These are phyloP conservation scores for Tachyglossus aculeatus DNA, from an alignment of 2,797 vertebrate genomes.

Conservation along the genomic window DNA sequence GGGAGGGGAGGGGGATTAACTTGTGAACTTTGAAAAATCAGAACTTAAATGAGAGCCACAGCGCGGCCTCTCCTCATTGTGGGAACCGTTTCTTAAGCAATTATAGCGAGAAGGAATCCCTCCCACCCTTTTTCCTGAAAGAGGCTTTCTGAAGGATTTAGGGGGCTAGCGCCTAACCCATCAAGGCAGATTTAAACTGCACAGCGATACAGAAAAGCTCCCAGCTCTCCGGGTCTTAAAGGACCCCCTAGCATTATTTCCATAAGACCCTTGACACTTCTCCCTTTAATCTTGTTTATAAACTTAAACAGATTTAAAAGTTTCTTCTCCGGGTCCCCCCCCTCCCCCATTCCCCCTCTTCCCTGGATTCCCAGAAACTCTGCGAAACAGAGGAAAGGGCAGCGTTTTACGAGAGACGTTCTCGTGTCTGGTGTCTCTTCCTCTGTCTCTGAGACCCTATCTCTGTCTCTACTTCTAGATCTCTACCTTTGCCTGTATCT, in stretches of 20 bases:
- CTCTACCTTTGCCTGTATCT: too few relatives aligned
- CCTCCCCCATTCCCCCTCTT: not conserved
- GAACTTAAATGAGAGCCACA: constrained; percentile 94
- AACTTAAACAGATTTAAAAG: constrained; percentile 77
- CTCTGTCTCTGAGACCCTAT: too few relatives aligned
- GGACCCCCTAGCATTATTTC: constrained; percentile 72
- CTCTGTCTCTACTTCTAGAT: too few relatives aligned
- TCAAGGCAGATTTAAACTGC: constrained; percentile 83
- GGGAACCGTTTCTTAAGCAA: constrained; percentile 93
- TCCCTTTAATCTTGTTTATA: constrained; percentile 78
- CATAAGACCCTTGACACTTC: constrained; percentile 76
- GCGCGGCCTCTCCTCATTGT: constrained; percentile 91
- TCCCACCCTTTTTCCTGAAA: constrained; percentile 90
- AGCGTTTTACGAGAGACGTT: too few relatives aligned
- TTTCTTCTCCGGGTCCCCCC: constrained; percentile 31
- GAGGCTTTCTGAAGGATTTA: constrained; percentile 86
- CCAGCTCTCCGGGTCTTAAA: constrained; percentile 75
- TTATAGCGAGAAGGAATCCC: constrained; percentile 94
- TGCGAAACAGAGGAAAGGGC: too few relatives aligned
- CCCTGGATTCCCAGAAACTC: constrained; percentile 68
- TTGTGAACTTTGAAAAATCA: constrained; percentile 95
- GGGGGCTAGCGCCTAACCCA: constrained; percentile 85
- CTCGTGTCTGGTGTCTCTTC: too few relatives aligned
- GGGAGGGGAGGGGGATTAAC: constrained; percentile 92
- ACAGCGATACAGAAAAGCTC: constrained; percentile 77